Percentiles rank a stretch among this genome's conserved stretches.
Conservation (phyloP, 2,113 vertebrate genomes). For the Ahaetulla prasina region DNA sequence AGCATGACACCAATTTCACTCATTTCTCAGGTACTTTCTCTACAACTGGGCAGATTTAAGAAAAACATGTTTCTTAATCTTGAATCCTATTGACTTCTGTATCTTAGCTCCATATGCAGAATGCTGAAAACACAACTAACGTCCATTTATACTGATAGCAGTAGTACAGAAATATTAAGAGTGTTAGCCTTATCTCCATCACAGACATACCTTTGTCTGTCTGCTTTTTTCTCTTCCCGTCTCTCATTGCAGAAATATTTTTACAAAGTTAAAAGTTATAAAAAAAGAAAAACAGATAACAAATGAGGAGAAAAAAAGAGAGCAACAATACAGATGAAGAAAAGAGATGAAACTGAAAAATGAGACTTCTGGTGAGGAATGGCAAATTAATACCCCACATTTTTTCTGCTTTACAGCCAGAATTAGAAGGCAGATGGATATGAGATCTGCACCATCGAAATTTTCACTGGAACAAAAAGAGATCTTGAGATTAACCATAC, state of each 20-base stretch:
- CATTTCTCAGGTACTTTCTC: not conserved
- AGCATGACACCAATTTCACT: not conserved
- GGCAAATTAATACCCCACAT: not conserved
- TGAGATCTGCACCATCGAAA: not conserved
- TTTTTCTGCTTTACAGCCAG: not conserved
- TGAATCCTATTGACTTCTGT: not conserved
- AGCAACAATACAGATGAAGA: not conserved
- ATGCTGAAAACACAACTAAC: not conserved
- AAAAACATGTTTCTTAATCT: not conserved
- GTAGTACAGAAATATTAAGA: not conserved
- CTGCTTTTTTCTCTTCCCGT: not conserved
- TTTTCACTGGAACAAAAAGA: not conserved
- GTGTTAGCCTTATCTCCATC: not conserved
- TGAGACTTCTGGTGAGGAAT: not conserved
- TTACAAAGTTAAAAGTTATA: not conserved
- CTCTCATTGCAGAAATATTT: not conserved
- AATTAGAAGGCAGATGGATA: not conserved
- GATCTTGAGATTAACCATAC: not conserved
- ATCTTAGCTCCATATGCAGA: not conserved
- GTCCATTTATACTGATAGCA: not conserved
- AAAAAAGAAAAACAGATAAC: not conserved
- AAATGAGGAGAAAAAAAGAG: not conserved
- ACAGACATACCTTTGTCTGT: not conserved
- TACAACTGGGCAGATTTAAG: not conserved
- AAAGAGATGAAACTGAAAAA: not conserved